A percentile compares a stretch with the other conserved stretches of the same genome.
phyloP scores from a whole-genome alignment of 1,140 invertebrate genomes.

The Pachyrhynchus sulphureomaculatus region DNA sequence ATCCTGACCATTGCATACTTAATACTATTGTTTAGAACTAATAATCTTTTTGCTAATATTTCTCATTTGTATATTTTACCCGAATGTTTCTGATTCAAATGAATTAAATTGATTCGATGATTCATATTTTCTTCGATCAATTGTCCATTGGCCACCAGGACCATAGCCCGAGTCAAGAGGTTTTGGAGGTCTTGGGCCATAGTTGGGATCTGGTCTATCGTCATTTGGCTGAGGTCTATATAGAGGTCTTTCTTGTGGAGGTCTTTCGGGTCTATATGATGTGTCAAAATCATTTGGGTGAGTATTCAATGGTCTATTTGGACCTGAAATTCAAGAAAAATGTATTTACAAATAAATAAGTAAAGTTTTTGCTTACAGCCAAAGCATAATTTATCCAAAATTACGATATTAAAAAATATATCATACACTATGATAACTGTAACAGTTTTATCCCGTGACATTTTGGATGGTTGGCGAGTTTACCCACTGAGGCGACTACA shows the following conservation, averaged over 20 bases:
- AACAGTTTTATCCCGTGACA: too few species aligned
- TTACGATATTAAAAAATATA: too few species aligned
- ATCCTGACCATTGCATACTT: too few species aligned
- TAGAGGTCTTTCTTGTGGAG: slow-evolving; percentile 1
- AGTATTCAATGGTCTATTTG: slow-evolving; percentile 1
- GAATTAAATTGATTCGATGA: slow-evolving; percentile 8
- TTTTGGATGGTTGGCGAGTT: too few species aligned
- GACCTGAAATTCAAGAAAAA: not conserved
- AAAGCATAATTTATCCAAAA: too few species aligned
- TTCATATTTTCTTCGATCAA: slow-evolving; percentile 20
- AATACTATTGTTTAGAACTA: too few species aligned
- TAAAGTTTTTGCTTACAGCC: too few species aligned
- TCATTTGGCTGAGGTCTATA: slow-evolving; percentile 4
- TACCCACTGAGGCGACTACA: too few species aligned
- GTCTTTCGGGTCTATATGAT: slow-evolving; percentile 11
- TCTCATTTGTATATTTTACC: too few species aligned
- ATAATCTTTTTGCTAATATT: too few species aligned
- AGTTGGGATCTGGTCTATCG: slow-evolving; percentile 3
- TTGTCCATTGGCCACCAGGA: not conserved
- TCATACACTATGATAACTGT: too few species aligned
- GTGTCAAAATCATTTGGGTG: not conserved
- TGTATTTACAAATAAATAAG: too few species aligned
- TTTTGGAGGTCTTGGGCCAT: slow-evolving; percentile 1
- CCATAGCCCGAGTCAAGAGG: not conserved
- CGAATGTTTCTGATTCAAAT: slow-evolving; percentile 9